A percentile compares a stretch with the other conserved stretches of the same genome.
Evolutionary conservation across 1,140 invertebrate genomes (phyloP).

Genomic region (Rhopalosiphum maidis): DNA sequence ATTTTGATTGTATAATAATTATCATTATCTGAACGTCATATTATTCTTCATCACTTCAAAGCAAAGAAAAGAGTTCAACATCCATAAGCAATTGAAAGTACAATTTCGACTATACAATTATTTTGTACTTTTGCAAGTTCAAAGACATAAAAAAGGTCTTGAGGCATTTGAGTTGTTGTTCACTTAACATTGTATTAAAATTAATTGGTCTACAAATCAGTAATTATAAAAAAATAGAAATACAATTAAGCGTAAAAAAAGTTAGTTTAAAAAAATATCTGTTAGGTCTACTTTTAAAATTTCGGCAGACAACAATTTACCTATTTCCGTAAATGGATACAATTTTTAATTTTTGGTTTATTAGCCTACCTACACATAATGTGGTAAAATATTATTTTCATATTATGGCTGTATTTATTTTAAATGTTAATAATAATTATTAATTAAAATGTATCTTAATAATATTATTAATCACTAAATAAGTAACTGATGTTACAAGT

Average conservation of each 20-base stretch:
- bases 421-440: slow-evolving; percentile 37
- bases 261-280: slow-evolving; percentile 52
- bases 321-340: not conserved
- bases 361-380: slow-evolving; percentile 37
- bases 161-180: slow-evolving; percentile 29
- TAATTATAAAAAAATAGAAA: slow-evolving; percentile 54
- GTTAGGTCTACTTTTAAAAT: slow-evolving; percentile 45
- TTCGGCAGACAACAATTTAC: slow-evolving; percentile 27
- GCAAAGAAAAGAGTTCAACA: slow-evolving; percentile 14
- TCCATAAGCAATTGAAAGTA: slow-evolving; percentile 24
- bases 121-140: slow-evolving; percentile 34
- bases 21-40: slow-evolving; percentile 7
- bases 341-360: slow-evolving; percentile 52
- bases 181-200: slow-evolving; percentile 21
- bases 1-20: slow-evolving; percentile 45
- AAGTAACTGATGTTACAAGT: slow-evolving; percentile 27
- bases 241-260: slow-evolving; percentile 56
- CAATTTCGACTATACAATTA: slow-evolving; percentile 27
- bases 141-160: slow-evolving; percentile 20
- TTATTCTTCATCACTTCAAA: not conserved
- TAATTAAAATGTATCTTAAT: slow-evolving; percentile 35
- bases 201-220: slow-evolving; percentile 49
- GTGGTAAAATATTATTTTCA: slow-evolving; percentile 26
- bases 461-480: slow-evolving; percentile 39
- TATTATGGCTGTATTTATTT: slow-evolving; percentile 38